These are phyloP conservation scores for Bombus soroeensis DNA, from an alignment of 1,140 invertebrate genomes.

Conservation along the genomic window DNA sequence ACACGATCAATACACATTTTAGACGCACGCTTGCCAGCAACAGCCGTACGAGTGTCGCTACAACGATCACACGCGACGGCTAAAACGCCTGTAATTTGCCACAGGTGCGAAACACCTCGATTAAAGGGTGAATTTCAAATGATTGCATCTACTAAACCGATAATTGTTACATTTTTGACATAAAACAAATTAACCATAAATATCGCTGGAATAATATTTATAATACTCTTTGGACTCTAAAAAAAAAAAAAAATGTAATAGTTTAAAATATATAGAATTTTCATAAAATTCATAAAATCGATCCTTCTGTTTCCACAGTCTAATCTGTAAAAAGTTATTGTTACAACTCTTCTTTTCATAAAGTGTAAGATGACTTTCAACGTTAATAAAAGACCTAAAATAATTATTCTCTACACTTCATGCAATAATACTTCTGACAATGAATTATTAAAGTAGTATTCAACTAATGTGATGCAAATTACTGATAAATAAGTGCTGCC, in stretches of 20 bases:
- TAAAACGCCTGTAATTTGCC: constrained; percentile 35
- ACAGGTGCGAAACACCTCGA: constrained; percentile 18
- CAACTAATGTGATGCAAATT: not conserved
- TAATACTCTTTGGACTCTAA: not conserved
- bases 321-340: not conserved
- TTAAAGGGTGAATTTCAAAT: constrained; percentile 7
- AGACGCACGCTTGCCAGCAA: not conserved
- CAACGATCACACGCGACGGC: not conserved
- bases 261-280: not conserved
- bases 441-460: not conserved
- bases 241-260: not conserved
- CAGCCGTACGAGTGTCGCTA: not conserved
- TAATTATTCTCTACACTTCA: not conserved
- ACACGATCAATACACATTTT: constrained; percentile 1
- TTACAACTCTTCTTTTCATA: not conserved
- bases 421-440: constrained; percentile 5
- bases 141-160: not conserved
- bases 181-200: not conserved
- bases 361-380: not conserved
- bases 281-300: not conserved
- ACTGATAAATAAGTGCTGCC: too few relatives aligned
- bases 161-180: not conserved
- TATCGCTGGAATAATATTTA: not conserved
- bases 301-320: not conserved
- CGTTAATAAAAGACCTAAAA: not conserved